Evolutionary conservation across 37 sponge, comb jelly and placozoan species (phyloP), one percentile per base, ranked within the genome.

Genomic region (Eunapius fragilis): DNA sequence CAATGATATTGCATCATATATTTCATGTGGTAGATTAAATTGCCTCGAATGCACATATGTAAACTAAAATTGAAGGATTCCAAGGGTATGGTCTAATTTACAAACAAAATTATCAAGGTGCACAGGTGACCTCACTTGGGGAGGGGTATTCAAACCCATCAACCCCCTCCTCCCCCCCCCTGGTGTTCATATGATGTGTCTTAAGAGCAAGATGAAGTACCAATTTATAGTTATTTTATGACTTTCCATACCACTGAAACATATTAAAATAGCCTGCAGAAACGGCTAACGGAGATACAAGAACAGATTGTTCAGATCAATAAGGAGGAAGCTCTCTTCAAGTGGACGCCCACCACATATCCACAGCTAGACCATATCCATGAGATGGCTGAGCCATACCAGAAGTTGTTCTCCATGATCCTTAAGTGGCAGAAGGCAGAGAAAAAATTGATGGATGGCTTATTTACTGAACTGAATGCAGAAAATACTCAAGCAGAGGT

Each of bases 371-470:
- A 97, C 7, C 78, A 87, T 82, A 92, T 97, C 74, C 80, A 80
- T 27, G 49, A 27, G 5, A 34, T 70, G 31, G 77, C 95, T 70
- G 99, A 99, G 67, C 99, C 99, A 28, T 99, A 92, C 71, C 91
- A 90, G 82, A 91, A 88, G 41, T 87, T 99, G 28, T 99, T 99
- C 82, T 87, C 96, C 28, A 92, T 90, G n/a, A 86, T 95, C 1
- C 71, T 88, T 70, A 93, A 91, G 83, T 99, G 99, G 99, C 96
- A 97, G 84, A 89, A 88, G 75, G 84, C 96, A 34, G 96, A 99
- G 82, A 99, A 99, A 88, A 99, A 88, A 85, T 90, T 97, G 83
- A 93, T 97, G 97, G 99, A 99, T 77, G 99, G 97, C 31, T 80
- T 92, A 47, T 95, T 99, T 72, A 79, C 90, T 70, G 96, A 96